Evolutionary conservation across 2,113 vertebrate genomes (phyloP).

Genomic region (Lethenteron camtschaticum): DNA sequence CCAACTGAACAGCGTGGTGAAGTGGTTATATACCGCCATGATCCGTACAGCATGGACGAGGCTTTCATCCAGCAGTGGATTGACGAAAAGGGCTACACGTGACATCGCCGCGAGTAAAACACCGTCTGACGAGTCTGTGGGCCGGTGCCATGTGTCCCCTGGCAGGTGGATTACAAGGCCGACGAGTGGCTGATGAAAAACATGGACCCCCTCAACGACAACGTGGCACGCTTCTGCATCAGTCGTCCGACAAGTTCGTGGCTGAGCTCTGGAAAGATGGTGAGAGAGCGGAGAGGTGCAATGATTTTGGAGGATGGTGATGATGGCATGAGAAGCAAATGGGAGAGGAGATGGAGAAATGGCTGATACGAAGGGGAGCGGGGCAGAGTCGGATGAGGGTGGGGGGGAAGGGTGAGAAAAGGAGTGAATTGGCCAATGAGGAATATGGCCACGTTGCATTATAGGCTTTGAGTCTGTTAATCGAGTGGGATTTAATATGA

Average conservation of each 20-base stretch:
- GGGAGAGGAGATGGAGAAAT: neutral
- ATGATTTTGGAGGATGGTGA: neutral
- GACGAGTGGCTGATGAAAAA: constrained; percentile 98
- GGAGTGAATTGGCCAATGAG: neutral
- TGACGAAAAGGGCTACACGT: no score
- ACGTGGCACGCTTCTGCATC: constrained; percentile 74
- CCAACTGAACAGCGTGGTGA: no score
- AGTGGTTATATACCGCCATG: no score
- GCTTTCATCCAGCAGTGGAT: no score
- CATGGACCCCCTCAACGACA: constrained; percentile 94
- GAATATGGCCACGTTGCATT: no score
- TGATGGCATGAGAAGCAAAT: neutral
- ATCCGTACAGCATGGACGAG: no score
- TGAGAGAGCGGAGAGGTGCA: no score
- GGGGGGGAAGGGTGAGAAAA: neutral
- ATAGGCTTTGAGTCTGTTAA: no score
- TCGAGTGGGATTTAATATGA: no score
- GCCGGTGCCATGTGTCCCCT: no score
- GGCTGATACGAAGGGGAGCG: neutral
- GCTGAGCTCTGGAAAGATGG: constrained; percentile 88
- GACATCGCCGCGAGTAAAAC: no score
- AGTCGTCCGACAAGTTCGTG: constrained; percentile 85
- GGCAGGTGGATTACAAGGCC: constrained; percentile 89
- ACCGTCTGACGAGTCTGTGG: no score
- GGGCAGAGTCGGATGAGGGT: neutral